Base-by-base conservation (phyloP, 1,140 invertebrate species). In the Macrosteles quadrilineatus region DNA sequence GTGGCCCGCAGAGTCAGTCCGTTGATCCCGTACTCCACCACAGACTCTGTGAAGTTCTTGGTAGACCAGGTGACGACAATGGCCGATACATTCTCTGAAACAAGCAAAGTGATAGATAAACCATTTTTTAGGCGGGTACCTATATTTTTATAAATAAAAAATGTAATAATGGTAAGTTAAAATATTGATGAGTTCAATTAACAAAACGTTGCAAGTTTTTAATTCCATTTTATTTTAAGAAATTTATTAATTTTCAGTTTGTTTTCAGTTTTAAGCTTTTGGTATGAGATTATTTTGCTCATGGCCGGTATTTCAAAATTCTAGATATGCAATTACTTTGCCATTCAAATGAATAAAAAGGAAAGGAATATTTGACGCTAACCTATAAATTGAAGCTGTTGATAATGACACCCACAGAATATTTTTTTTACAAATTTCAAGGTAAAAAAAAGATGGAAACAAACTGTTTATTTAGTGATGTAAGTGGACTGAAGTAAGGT, bases 61-160 rank as follows among this genome's bases (percentile, higher is more conserved):
- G 96, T 98, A 0, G 88, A 90, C 96, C 96, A 98, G 66, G 94
- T 97, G 19, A 97, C 89, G 43, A 94, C 85, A 80, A 95, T 91
- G 73, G 93, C 85, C 71, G 82, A 84, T 23, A 87, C 82, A 72
- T 82, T 82, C 71, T 87, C 90, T 90, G 69, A 62, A 78, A 75
- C 71, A 71, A 50, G 66, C 70, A 67, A 71, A 29, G 14, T 23
- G 29, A 19, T 43, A 43, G 2, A 55, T 30, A 70, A 62, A 14
- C 23, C 14, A 11, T 27, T 40, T 1, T 23, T 62, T 32, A 27
- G 53, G 23, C 27, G 59, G 57, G 40, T n/a, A 27, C 14, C 19
- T 19, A 1, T 64, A 62, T 45, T 29, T 55, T 17, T 50, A 59
- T 70, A 73, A 45, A 53, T 55, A 73, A 69, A 71, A 27, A 43